Conservation (phyloP, 2,797 vertebrate genomes). For the Semaprochilodus insignis region DNA sequence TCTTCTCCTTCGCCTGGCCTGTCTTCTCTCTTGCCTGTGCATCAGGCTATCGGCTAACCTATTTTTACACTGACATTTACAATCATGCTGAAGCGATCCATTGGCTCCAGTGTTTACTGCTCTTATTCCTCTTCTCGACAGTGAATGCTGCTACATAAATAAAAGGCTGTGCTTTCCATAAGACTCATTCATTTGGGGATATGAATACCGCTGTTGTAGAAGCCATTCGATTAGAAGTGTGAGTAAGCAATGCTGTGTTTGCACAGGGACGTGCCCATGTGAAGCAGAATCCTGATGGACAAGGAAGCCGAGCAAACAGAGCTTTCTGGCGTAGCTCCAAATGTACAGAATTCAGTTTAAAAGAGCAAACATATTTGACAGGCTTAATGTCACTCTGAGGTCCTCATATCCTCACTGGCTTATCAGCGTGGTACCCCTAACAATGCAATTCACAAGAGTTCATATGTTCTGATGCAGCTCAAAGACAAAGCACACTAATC, state of each 20-base stretch:
- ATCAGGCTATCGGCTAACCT: constrained; percentile 40
- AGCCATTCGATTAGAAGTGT: constrained; percentile 8
- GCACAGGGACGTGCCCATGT: not conserved
- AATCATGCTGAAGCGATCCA: constrained; percentile 31
- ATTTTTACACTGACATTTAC: constrained; percentile 52
- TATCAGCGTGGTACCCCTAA: not conserved
- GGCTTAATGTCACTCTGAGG: not conserved
- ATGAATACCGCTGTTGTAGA: constrained; percentile 21
- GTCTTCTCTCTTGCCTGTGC: constrained; percentile 4
- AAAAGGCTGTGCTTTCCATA: not conserved
- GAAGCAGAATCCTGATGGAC: not conserved
- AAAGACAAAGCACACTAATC: not conserved
- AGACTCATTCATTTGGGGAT: not conserved
- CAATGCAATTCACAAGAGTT: constrained; percentile 7
- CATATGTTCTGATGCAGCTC: not conserved
- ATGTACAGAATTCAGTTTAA: not conserved
- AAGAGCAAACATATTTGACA: not conserved
- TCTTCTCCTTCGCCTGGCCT: not conserved
- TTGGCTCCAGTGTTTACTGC: constrained; percentile 1
- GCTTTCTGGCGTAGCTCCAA: not conserved
- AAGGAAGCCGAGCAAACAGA: constrained; percentile 5
- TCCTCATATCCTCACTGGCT: not conserved
- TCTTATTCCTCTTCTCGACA: constrained; percentile 2
- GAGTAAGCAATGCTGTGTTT: constrained; percentile 42
- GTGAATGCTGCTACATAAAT: constrained; percentile 12